phyloP scores from a whole-genome alignment of 2,888 invertebrate species.

The Melanostoma scalare region DNA sequence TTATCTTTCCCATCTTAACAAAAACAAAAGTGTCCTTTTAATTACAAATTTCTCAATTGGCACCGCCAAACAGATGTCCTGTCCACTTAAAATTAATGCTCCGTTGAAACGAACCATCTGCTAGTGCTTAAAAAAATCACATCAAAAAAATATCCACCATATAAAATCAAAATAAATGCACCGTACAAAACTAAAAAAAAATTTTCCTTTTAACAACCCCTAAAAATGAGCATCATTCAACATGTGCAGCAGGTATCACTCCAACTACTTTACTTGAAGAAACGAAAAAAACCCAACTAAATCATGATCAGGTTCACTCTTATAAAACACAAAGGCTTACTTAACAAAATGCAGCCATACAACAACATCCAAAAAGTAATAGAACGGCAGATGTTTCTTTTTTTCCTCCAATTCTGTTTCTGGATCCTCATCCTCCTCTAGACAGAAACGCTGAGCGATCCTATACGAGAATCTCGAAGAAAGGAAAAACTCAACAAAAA shows the following conservation, averaged over 20 bases:
- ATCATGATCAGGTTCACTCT: conserved; percentile 49
- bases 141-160: conserved; percentile 14
- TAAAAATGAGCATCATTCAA: conserved; percentile 55
- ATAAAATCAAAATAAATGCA: conserved; percentile 23
- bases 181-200: conserved; percentile 26
- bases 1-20: too few relatives aligned
- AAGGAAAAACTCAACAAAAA: conserved; percentile 17
- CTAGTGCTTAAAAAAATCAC: conserved; percentile 31
- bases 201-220: conserved; percentile 53
- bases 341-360: conserved; percentile 30
- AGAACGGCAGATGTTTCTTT: conserved; percentile 31
- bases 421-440: conserved; percentile 23
- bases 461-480: conserved; percentile 25
- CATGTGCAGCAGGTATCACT: conserved; percentile 65
- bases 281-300: conserved; percentile 42
- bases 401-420: conserved; percentile 7
- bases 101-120: conserved; percentile 41
- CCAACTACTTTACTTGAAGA: conserved; percentile 14
- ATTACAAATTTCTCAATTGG: not conserved
- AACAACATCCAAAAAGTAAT: conserved; percentile 25
- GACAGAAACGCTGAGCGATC: conserved; percentile 26
- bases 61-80: conserved; percentile 26
- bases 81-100: conserved; percentile 43
- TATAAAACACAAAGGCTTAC: conserved; percentile 43
- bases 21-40: not conserved